Base-by-base conservation (phyloP, 2,888 invertebrate genomes). In the Protodeltote pygarga region DNA sequence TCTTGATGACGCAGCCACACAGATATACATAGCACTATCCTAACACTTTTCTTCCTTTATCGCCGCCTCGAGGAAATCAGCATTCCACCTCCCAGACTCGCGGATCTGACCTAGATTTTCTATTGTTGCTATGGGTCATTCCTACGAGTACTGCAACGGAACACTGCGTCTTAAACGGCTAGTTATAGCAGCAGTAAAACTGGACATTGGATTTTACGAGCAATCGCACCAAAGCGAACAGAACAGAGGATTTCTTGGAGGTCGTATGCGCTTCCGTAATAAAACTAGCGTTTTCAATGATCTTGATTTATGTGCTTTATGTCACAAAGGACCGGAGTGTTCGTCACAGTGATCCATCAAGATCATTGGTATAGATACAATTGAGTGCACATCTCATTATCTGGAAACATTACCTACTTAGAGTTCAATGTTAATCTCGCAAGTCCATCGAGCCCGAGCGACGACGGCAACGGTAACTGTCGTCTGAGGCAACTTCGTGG, bases 1-100 rank as follows among this genome's bases (percentile, higher is more conserved):
- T 88, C 87, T 86, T 86, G 87, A 89, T 88, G 88, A 87, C 86
- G 73, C 62, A 59, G 62, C 63, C 65, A 64, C 44, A 46, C 55
- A 68, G 39, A 64, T 51, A 67, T 25, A 55, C 44, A 34, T 24
- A 48, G 29, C 31, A 47, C 28, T 31, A 35, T 44, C 41, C 15
- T 23, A 24, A 47, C 28, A 49, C 25, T 40, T 39, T 45, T 35
- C 47, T 54, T 53, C 51, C 53, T 61, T 65, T 64, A 67, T 51
- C 59, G 19, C 47, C 63, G 52, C 42, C 49, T 50, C 9, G 31
- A 64, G 46, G 49, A 49, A 66, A 63, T 64, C 68, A 53, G 65
- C 57, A 60, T 44, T 61, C 35, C 20, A 23, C 32, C 40, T 44
- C 24, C 17, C 37, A 38, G 41, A 38, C 9, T 27, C 27, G 14